These are phyloP conservation scores for Sclerodermus sp. DNA, from an alignment of 2,888 invertebrate species.

Conservation along the genomic window DNA sequence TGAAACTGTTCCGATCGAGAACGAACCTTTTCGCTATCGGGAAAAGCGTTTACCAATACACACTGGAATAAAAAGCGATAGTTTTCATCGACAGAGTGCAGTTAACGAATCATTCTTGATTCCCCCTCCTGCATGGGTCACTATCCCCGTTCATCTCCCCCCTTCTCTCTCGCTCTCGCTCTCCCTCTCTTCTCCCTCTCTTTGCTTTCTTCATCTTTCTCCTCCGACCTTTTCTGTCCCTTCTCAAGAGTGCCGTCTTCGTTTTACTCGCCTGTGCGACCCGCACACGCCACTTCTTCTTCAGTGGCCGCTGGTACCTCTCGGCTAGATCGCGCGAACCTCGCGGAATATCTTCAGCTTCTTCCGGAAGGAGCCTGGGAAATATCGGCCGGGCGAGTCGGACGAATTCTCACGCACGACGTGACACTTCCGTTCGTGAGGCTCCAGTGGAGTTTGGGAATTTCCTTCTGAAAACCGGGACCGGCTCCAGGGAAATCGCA, in stretches of 20 bases:
- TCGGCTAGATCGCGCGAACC: slow-evolving; percentile 38
- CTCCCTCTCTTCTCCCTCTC: slow-evolving; percentile 13
- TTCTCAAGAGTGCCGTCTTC: slow-evolving; percentile 32
- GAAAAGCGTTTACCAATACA: too few relatives aligned
- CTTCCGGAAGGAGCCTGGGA: too few relatives aligned
- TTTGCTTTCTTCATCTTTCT: slow-evolving; percentile 17
- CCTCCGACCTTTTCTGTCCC: slow-evolving; percentile 33
- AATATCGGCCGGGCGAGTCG: too few relatives aligned
- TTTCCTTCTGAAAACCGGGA: too few relatives aligned
- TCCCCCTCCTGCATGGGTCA: slow-evolving; percentile 9
- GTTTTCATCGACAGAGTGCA: background rate
- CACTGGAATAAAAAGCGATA: slow-evolving; percentile 5
- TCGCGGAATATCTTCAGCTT: slow-evolving; percentile 9
- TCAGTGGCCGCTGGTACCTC: slow-evolving; percentile 37
- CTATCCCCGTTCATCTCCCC: slow-evolving; percentile 5
- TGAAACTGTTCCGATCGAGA: too few relatives aligned
- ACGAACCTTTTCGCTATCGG: too few relatives aligned
- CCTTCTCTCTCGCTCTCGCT: slow-evolving; percentile 2
- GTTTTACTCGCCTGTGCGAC: slow-evolving; percentile 36
- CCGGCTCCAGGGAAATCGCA: too few relatives aligned
- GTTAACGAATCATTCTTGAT: background rate
- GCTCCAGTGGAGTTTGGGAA: too few relatives aligned
- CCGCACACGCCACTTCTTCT: slow-evolving; percentile 41
- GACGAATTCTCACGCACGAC: too few relatives aligned
- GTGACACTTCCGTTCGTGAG: too few relatives aligned